phyloP scores from a whole-genome alignment of 1,140 invertebrate species.

The Pissodes strobi region DNA sequence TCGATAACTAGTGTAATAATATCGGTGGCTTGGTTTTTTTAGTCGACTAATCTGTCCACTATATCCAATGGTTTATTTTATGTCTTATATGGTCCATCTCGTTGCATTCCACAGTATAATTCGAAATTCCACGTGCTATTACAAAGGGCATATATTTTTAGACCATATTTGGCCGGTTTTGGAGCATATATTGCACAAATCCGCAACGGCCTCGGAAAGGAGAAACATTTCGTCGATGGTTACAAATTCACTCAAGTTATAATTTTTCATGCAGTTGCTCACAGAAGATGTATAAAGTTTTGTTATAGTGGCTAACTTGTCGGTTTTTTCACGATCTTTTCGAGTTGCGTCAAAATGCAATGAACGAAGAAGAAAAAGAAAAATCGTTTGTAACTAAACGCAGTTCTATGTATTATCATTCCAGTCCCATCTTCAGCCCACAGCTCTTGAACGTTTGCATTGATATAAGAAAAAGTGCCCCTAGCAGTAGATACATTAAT shows the following conservation, averaged over 20 bases:
- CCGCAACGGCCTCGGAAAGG: constrained; percentile 51
- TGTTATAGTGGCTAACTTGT: constrained; percentile 18
- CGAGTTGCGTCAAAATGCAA: constrained; percentile 48
- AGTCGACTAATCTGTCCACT: constrained; percentile 41
- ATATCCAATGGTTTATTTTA: constrained; percentile 39
- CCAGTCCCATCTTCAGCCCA: constrained; percentile 48
- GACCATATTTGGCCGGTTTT: constrained; percentile 58
- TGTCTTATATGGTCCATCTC: constrained; percentile 36
- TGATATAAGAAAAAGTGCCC: constrained; percentile 5
- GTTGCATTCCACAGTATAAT: constrained; percentile 51
- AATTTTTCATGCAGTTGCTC: constrained; percentile 32
- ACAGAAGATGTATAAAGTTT: constrained; percentile 9
- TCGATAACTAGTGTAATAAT: too few species aligned
- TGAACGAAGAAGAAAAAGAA: constrained; percentile 47
- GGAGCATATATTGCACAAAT: constrained; percentile 57
- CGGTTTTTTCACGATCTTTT: background rate
- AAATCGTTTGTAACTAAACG: constrained; percentile 47
- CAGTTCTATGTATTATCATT: constrained; percentile 45
- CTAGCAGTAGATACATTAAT: constrained; percentile 12
- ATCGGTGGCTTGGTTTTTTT: constrained; percentile 48
- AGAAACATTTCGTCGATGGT: constrained; percentile 55
- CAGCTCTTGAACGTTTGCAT: constrained; percentile 42
- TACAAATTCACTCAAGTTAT: constrained; percentile 42
- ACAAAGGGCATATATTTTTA: constrained; percentile 43
- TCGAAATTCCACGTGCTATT: constrained; percentile 40